Percentiles rank a stretch among this genome's conserved stretches.
Evolutionary conservation across 1,140 invertebrate species (phyloP).

Genomic region (Lordiphosa clarofinis): DNA sequence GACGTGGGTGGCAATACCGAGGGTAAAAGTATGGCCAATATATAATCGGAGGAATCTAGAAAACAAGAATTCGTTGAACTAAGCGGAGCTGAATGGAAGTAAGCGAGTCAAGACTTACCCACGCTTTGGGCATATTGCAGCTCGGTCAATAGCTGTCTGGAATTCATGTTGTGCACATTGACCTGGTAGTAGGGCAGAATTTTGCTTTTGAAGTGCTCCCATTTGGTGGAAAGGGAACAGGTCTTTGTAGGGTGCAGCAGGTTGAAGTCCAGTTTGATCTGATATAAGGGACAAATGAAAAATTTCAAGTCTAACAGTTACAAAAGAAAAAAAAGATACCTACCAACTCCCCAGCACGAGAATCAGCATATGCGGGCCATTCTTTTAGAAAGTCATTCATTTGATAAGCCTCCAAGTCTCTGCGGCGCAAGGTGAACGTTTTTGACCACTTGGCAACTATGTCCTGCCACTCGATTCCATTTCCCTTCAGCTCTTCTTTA

Average conservation of each 20-base stretch:
- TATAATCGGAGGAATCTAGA: slow-evolving; percentile 1
- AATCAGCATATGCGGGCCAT: not conserved
- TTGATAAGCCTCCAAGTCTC: not conserved
- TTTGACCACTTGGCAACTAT: not conserved
- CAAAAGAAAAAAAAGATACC: not conserved
- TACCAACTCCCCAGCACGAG: not conserved
- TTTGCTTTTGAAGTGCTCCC: slow-evolving; percentile 1
- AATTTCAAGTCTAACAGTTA: not conserved
- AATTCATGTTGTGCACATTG: slow-evolving; percentile 1
- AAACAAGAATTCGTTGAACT: not conserved
- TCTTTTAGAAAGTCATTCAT: not conserved
- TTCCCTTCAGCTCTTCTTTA: not conserved
- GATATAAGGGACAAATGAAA: not conserved
- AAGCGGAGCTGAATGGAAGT: no score
- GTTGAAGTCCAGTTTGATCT: not conserved
- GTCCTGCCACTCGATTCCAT: not conserved
- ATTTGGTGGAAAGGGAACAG: not conserved
- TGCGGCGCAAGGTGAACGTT: not conserved
- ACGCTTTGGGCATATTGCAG: slow-evolving; percentile 2
- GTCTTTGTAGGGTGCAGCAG: not conserved
- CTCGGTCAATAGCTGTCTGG: not conserved
- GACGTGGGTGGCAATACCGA: not conserved
- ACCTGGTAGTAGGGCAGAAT: not conserved
- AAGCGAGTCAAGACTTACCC: no score
- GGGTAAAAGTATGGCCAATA: slow-evolving; percentile 1